These are phyloP conservation scores for Stenchaetothrips biformis DNA, from an alignment of 2,888 invertebrate species.

Conservation along the genomic window DNA sequence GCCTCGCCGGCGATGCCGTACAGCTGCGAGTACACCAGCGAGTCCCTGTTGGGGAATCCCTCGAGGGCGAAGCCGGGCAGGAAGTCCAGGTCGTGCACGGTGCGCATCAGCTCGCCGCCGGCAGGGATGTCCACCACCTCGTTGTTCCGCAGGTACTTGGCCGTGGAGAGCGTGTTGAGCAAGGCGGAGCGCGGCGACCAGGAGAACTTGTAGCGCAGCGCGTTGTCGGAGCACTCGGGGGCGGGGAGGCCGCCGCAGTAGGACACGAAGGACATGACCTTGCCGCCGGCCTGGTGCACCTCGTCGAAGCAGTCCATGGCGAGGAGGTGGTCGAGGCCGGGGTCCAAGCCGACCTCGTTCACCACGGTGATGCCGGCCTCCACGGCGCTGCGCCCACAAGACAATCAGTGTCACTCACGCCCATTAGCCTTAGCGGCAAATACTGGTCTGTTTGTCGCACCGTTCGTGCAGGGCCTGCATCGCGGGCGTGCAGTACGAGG, in stretches of 20 bases:
- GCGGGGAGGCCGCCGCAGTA: conserved; percentile 97
- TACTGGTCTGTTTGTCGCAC: conserved; percentile 48
- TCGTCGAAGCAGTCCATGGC: conserved; percentile 97
- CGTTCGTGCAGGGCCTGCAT: conserved; percentile 71
- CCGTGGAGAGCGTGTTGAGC: conserved; percentile 81
- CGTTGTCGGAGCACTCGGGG: conserved; percentile 91
- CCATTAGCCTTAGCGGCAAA: not conserved
- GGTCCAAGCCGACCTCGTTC: conserved; percentile 96
- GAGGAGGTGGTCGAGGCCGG: conserved; percentile 96
- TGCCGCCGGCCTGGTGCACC: conserved; percentile 80
- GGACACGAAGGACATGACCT: conserved; percentile 89
- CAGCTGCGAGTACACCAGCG: conserved; percentile 76
- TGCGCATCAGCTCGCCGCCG: conserved; percentile 85
- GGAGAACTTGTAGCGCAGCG: conserved; percentile 85
- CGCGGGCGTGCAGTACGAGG: conserved; percentile 85
- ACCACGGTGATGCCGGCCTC: conserved; percentile 87
- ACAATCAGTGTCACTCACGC: not conserved
- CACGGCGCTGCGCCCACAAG: conserved; percentile 55
- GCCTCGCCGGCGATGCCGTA: conserved; percentile 83
- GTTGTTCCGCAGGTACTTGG: conserved; percentile 78
- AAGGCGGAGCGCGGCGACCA: conserved; percentile 96
- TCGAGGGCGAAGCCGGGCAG: conserved; percentile 94
- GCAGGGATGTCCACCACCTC: conserved; percentile 83
- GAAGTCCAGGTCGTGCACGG: conserved; percentile 74
- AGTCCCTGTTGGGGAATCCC: conserved; percentile 96